Evolutionary conservation across 1,140 invertebrate species (phyloP), one percentile per base, ranked within the genome.

Genomic region (Bemisia tabaci): DNA sequence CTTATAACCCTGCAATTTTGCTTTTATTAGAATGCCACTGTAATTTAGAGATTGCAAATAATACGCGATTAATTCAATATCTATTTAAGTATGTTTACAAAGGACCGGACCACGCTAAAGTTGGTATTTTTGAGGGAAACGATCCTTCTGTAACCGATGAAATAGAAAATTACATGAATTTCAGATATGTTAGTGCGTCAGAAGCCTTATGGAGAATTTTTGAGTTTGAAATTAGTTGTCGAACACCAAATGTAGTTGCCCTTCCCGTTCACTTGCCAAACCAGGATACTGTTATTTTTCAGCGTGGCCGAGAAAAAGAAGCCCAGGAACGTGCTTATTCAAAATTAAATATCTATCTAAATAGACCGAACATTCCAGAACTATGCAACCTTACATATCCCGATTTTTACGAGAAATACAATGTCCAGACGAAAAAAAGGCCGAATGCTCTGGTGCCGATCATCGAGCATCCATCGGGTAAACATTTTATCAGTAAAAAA

Each of bases 11-110:
- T 11, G 26, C 72, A 1, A 60, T 77, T 2, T 71, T 62, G 11
- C 65, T 70, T 39, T 74, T 61, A 60, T 77, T 68, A 23, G 71
- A 76, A 59, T 68, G 73, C 2, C 76, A 77, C 65, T 75, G 76
- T 12, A 78, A 78, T 67, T 70, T 76, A 22, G 74, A 76, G 67
- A 69, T 68, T 22, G 77, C 73, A 60, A 74, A 73, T 70, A 77
- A 75, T 1, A 70, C 78, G 11, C 73, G 75, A 70, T 67, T 68
- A 21, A 72, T 77, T 11, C 77, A 77, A 68, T 79, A 77, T 65
- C 72, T 78, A 21, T 77, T 70, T 64, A 79, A 78, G 70, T 80
- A 77, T 74, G 72, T 80, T 9, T 72, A 73, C 22, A 78, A 80
- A 73, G 76, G 75, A 0, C 26, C 62, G n/a, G 60, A 60, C 62